Evolutionary conservation across 2,113 vertebrate genomes (phyloP).

Genomic region (Lates calcarifer): DNA sequence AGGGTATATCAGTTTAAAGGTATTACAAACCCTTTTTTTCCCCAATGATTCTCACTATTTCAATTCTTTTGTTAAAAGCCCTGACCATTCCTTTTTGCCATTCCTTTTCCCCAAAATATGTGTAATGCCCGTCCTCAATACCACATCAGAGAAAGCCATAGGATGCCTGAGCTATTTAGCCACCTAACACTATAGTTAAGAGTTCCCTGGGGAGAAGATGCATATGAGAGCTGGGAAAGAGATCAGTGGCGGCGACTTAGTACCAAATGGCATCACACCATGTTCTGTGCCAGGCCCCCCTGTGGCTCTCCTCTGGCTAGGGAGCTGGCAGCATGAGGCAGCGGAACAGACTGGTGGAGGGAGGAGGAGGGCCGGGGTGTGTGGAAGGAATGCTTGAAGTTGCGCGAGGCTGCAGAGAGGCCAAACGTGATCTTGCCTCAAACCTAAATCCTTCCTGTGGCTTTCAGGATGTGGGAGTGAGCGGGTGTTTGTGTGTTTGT

Average conservation of each 20-base stretch:
- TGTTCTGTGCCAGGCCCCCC: conserved; percentile 15
- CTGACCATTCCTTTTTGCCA: neutral
- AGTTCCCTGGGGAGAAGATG: conserved; percentile 16
- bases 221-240: neutral
- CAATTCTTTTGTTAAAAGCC: neutral
- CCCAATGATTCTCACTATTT: neutral
- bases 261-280: conserved; percentile 42
- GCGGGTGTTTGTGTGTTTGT: neutral
- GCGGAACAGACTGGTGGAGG: conserved; percentile 40
- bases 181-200: neutral
- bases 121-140: neutral
- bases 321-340: conserved; percentile 40
- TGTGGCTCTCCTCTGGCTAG: conserved; percentile 27
- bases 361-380: neutral
- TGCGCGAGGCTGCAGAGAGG: conserved; percentile 34
- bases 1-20: conserved; percentile 5
- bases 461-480: neutral
- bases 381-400: conserved; percentile 8
- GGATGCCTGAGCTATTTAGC: neutral
- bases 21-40: neutral
- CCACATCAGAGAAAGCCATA: neutral
- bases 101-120: neutral
- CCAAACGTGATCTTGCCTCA: conserved; percentile 24
- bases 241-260: conserved; percentile 41
- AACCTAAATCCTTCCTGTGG: conserved; percentile 44